Percentiles rank a stretch among this genome's conserved stretches.
Evolutionary conservation across 2,113 vertebrate species (phyloP).

Genomic region (Cyprinodon tularosa): DNA sequence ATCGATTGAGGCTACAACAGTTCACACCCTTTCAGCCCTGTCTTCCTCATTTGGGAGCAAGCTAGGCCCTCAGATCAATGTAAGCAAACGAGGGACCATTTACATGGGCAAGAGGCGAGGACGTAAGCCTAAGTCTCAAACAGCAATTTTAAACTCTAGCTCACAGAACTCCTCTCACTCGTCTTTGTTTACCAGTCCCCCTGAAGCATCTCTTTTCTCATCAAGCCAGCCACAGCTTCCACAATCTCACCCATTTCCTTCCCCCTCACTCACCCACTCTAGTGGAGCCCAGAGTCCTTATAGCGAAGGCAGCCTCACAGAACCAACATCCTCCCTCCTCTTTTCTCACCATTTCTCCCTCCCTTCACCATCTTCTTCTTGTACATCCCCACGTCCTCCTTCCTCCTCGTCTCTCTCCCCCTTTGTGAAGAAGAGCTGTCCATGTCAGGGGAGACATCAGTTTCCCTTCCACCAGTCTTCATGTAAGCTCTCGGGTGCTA

Average conservation of each 20-base stretch:
- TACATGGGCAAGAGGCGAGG: constrained; percentile 98
- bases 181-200: constrained; percentile 74
- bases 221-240: constrained; percentile 76
- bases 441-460: constrained; percentile 74
- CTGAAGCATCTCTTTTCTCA: constrained; percentile 80
- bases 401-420: constrained; percentile 72
- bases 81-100: constrained; percentile 98
- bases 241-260: constrained; percentile 84
- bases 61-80: constrained; percentile 95
- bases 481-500: constrained; percentile 81
- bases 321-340: constrained; percentile 72
- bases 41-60: constrained; percentile 92
- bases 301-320: constrained; percentile 88
- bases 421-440: constrained; percentile 85
- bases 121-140: constrained; percentile 89
- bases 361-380: constrained; percentile 74
- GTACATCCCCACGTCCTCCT: constrained; percentile 69
- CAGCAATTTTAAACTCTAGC: constrained; percentile 23
- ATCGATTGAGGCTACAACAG: constrained; percentile 84
- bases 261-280: constrained; percentile 87
- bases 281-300: constrained; percentile 92
- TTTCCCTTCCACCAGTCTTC: constrained; percentile 78
- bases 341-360: constrained; percentile 71
- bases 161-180: constrained; percentile 59
- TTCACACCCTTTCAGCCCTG: constrained; percentile 88